Evolutionary conservation across 2,113 vertebrate genomes (phyloP).

Genomic region (Xyliphius kryptos): DNA sequence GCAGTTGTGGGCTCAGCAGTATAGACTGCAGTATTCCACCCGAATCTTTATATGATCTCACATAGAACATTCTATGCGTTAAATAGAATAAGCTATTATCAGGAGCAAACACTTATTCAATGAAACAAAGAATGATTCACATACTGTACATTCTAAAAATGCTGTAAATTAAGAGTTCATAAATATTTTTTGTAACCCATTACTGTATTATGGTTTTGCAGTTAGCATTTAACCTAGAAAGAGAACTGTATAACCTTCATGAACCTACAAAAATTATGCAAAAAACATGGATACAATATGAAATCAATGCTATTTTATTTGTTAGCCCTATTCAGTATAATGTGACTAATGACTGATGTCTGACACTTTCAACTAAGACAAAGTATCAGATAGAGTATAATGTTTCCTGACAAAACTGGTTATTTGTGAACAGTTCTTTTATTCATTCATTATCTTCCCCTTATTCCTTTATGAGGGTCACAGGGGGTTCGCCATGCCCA

Average conservation of each 20-base stretch:
- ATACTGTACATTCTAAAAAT: slow-evolving; percentile 12
- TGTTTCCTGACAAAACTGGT: background rate
- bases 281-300: slow-evolving; percentile 8
- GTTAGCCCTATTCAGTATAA: too few relatives aligned
- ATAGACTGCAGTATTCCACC: background rate
- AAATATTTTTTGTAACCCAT: background rate
- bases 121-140: too few relatives aligned
- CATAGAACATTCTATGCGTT: background rate
- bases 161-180: background rate
- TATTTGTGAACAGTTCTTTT: too few relatives aligned
- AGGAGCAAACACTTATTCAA: too few relatives aligned
- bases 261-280: background rate
- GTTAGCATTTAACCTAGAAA: background rate
- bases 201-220: slow-evolving; percentile 4
- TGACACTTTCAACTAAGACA: slow-evolving; percentile 1
- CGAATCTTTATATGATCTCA: background rate
- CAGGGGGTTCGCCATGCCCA: too few relatives aligned
- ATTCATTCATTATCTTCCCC: too few relatives aligned
- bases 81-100: background rate
- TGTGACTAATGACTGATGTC: too few relatives aligned
- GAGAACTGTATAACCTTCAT: background rate
- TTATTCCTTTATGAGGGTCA: too few relatives aligned
- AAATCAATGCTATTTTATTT: too few relatives aligned
- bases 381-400: background rate
- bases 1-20: slow-evolving; percentile 2